A percentile compares a stretch with the other conserved stretches of the same genome.
Conservation (phyloP, 2,113 vertebrate species). For the Serilophus lunatus region DNA sequence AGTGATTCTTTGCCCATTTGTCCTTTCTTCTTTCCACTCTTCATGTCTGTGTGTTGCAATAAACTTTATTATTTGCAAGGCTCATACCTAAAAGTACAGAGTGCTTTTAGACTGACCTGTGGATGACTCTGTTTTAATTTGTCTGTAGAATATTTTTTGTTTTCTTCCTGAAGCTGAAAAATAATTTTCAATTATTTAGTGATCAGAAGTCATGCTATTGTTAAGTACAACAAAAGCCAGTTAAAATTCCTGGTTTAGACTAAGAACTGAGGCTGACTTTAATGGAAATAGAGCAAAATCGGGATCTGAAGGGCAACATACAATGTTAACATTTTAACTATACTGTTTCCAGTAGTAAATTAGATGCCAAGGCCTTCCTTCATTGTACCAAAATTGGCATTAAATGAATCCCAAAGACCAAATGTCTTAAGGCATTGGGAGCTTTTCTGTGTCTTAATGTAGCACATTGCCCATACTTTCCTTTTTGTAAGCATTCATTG, state of each 20-base stretch:
- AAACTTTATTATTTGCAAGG: not conserved
- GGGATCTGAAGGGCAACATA: not conserved
- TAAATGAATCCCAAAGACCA: not conserved
- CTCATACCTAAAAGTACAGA: not conserved
- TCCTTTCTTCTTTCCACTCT: not conserved
- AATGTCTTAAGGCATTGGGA: not conserved
- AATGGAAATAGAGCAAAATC: not conserved
- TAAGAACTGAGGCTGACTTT: not conserved
- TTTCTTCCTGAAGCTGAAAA: conserved; percentile 61
- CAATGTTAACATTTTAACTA: not conserved
- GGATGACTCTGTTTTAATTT: conserved; percentile 76
- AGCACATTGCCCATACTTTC: not conserved
- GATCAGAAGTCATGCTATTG: not conserved
- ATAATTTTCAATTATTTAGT: not conserved
- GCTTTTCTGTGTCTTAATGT: not conserved
- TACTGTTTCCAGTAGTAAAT: not conserved
- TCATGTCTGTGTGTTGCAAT: not conserved
- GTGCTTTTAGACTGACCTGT: conserved; percentile 75
- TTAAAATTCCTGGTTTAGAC: not conserved
- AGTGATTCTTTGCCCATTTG: not conserved
- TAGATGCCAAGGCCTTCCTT: not conserved
- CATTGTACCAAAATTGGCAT: not conserved
- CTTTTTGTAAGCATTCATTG: not conserved
- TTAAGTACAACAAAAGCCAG: not conserved
- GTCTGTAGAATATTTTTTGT: conserved; percentile 36